Conservation (phyloP, 35 echinoderm and acorn worm species). For the Lytechinus pictus region DNA sequence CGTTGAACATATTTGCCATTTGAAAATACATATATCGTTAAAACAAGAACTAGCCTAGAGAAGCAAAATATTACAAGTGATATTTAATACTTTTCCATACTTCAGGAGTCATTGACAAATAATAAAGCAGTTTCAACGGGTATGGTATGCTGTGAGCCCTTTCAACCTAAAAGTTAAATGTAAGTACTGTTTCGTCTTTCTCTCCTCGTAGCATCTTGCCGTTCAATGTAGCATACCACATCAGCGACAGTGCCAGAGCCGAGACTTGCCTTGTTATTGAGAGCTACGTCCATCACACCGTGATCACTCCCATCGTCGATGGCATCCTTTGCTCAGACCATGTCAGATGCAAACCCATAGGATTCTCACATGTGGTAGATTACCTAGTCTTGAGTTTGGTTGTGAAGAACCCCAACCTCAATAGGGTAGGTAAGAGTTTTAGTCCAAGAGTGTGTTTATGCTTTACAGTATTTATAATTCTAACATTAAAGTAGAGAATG, state of each 20-base stretch:
- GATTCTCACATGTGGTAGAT: constrained; percentile 9
- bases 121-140: too few species aligned
- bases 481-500: too few species aligned
- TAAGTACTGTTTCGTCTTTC: neutral
- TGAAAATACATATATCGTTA: too few species aligned
- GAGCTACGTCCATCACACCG: constrained; percentile 21
- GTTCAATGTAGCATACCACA: neutral
- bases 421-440: neutral
- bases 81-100: too few species aligned
- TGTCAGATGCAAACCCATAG: neutral
- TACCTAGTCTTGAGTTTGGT: neutral
- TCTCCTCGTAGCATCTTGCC: neutral
- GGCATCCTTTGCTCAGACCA: neutral
- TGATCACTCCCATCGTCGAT: constrained; percentile 37
- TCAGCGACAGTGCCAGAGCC: neutral
- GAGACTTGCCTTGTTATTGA: constrained; percentile 33
- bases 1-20: too few species aligned
- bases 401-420: neutral
- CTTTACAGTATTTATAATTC: too few species aligned
- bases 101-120: too few species aligned
- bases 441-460: too few species aligned
- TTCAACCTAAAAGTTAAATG: too few species aligned
- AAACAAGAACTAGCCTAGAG: too few species aligned
- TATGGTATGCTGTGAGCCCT: too few species aligned
- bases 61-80: too few species aligned